These are phyloP conservation scores for Coreoperca whiteheadi DNA, from an alignment of 2,113 vertebrate species.

Conservation along the genomic window DNA sequence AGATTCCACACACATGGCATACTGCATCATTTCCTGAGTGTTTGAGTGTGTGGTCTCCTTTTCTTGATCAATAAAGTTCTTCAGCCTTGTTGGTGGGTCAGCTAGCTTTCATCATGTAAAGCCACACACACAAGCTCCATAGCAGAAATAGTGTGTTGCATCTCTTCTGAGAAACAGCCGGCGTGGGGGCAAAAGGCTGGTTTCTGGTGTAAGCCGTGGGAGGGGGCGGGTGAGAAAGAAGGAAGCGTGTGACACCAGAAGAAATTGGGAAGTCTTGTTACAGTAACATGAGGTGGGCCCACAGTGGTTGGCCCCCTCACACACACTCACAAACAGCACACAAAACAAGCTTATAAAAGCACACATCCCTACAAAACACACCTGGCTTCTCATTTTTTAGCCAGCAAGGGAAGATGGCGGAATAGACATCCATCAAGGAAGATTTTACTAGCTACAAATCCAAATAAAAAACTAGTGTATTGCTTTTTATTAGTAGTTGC, in stretches of 20 bases:
- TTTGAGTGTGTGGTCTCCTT: constrained; percentile 41
- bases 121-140: constrained; percentile 14
- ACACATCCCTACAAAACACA: constrained; percentile 5
- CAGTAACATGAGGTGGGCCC: constrained; percentile 47
- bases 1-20: constrained; percentile 14
- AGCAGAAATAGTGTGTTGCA: constrained; percentile 59
- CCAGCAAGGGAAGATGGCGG: neutral
- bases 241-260: constrained; percentile 54
- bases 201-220: constrained; percentile 56
- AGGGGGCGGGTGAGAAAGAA: constrained; percentile 26
- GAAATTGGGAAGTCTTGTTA: constrained; percentile 63
- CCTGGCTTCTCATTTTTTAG: constrained; percentile 3
- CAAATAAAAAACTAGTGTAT: neutral
- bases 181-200: constrained; percentile 35
- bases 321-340: constrained; percentile 11
- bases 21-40: constrained; percentile 58
- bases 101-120: constrained; percentile 60
- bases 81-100: constrained; percentile 35
- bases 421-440: neutral
- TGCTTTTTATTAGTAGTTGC: neutral
- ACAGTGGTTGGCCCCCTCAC: constrained; percentile 32
- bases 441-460: neutral
- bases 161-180: constrained; percentile 58
- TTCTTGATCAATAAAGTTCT: constrained; percentile 61
- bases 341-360: constrained; percentile 61